Conservation (phyloP, 2,113 vertebrate species). For the Eira barbara region DNA sequence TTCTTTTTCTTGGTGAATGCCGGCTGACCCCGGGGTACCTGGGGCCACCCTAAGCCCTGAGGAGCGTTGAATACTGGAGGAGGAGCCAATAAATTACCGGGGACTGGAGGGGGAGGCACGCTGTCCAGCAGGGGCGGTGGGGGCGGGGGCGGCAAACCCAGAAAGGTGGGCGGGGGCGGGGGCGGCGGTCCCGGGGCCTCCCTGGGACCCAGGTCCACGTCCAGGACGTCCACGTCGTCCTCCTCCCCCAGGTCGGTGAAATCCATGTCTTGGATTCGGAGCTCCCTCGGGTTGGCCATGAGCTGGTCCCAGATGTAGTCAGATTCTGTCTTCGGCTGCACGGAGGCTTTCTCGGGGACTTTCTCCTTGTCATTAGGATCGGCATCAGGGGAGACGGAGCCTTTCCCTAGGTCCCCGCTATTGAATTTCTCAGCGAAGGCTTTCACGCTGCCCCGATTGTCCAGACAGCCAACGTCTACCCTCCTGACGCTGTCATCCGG, state of each 20-base stretch:
- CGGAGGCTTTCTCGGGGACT: conserved; percentile 75
- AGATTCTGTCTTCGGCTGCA: conserved; percentile 89
- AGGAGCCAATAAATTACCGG: conserved; percentile 88
- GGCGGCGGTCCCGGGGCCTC: conserved; percentile 88
- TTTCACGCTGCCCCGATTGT: conserved; percentile 93
- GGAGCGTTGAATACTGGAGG: conserved; percentile 81
- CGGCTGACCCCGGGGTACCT: conserved; percentile 88
- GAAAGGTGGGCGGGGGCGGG: conserved; percentile 84
- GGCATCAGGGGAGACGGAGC: conserved; percentile 81
- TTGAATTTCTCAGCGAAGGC: conserved; percentile 93
- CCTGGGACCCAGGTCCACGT: conserved; percentile 87
- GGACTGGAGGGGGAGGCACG: conserved; percentile 87
- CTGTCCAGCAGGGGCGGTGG: conserved; percentile 87
- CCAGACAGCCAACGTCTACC: conserved; percentile 89
- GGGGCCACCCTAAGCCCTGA: conserved; percentile 89
- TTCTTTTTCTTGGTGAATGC: conserved; percentile 98
- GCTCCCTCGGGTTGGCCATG: conserved; percentile 93
- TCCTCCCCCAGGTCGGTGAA: conserved; percentile 97
- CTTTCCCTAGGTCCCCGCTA: conserved; percentile 89
- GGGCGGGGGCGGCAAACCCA: conserved; percentile 84
- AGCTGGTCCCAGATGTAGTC: conserved; percentile 99
- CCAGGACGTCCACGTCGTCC: conserved; percentile 93
- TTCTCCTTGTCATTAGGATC: conserved; percentile 82
- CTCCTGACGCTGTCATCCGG: conserved; percentile 90
- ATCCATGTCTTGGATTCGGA: conserved; percentile 98